Conservation (phyloP, 2,797 vertebrate genomes). For the Mus minutoides region DNA sequence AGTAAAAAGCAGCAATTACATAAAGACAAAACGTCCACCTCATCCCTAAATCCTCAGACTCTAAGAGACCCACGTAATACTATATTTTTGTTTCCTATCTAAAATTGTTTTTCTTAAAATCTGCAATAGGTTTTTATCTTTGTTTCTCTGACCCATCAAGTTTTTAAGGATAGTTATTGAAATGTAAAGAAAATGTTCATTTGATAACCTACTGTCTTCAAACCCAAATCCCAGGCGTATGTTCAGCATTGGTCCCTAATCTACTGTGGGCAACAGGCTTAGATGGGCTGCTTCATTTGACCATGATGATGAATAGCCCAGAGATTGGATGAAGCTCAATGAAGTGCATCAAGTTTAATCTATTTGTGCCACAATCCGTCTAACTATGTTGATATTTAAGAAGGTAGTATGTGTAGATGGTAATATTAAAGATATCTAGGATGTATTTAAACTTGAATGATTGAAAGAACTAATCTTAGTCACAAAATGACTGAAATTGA, state of each 20-base stretch:
- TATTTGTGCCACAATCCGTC: not conserved
- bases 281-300: not conserved
- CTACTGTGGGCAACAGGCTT: not conserved
- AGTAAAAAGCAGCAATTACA: not conserved
- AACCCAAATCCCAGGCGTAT: not conserved
- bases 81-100: not conserved
- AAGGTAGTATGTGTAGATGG: not conserved
- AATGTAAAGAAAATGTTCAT: conserved; percentile 6
- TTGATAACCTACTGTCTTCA: not conserved
- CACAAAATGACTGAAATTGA: conserved; percentile 32
- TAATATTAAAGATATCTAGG: not conserved
- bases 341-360: not conserved
- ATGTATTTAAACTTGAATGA: conserved; percentile 9
- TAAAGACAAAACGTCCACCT: not conserved
- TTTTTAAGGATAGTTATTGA: not conserved
- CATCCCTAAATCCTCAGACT: not conserved
- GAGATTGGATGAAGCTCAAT: not conserved
- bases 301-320: not conserved
- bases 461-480: conserved; percentile 19
- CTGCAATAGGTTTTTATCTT: not conserved
- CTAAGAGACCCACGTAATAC: not conserved
- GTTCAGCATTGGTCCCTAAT: not conserved
- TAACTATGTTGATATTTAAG: conserved; percentile 35
- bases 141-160: not conserved
- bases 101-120: conserved; percentile 17